These are phyloP conservation scores for Orycteropus afer DNA, from an alignment of 2,113 vertebrate genomes.

Conservation along the genomic window DNA sequence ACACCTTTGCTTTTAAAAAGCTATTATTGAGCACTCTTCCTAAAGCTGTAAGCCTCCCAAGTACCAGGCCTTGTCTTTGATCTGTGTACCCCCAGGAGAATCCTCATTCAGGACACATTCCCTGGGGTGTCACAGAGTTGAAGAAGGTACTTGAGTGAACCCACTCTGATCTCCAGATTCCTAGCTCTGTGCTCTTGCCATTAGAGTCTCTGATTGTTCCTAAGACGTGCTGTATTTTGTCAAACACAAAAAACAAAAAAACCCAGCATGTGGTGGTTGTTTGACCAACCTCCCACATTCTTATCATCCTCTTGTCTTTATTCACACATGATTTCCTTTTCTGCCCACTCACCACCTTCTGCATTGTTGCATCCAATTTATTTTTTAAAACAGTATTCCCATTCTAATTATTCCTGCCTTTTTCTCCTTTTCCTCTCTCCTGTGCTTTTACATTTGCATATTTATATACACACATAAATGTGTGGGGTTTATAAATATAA, in stretches of 20 bases:
- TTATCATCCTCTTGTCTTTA: not conserved
- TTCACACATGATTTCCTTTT: conserved; percentile 24
- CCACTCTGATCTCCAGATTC: not conserved
- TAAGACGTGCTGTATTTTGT: not conserved
- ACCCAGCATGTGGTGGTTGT: not conserved
- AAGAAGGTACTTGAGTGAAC: not conserved
- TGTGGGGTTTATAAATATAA: conserved; percentile 43
- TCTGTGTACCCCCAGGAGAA: not conserved
- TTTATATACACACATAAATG: not conserved
- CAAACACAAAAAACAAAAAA: not conserved
- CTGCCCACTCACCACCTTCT: not conserved
- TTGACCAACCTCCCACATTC: not conserved
- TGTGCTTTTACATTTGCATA: not conserved
- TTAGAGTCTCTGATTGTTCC: not conserved
- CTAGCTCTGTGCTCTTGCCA: not conserved
- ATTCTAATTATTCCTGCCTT: conserved; percentile 1
- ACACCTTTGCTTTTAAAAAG: not conserved
- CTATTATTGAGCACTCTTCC: not conserved
- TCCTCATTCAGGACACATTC: not conserved
- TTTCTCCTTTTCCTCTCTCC: not conserved
- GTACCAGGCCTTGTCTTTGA: not conserved
- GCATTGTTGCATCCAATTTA: not conserved
- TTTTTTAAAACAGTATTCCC: not conserved
- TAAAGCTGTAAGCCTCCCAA: not conserved
- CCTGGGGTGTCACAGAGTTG: not conserved